A percentile compares a stretch with the other conserved stretches of the same genome.
phyloP scores from a whole-genome alignment of 2,113 vertebrate genomes.

The Oriolus oriolus region DNA sequence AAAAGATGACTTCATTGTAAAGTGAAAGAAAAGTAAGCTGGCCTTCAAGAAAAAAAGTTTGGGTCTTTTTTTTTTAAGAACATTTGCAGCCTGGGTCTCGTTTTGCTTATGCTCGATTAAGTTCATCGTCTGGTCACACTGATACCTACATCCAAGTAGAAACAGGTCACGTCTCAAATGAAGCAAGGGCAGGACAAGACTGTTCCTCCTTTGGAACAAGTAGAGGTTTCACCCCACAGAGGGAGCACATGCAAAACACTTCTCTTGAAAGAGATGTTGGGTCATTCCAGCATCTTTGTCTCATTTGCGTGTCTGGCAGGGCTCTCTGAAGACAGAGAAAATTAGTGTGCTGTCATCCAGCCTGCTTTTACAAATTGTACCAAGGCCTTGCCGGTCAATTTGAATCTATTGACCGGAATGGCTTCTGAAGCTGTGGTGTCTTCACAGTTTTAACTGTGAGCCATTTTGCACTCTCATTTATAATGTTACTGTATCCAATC shows the following conservation, averaged over 20 bases:
- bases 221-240: not conserved
- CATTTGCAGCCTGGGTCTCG: not conserved
- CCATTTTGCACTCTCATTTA: not conserved
- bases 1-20: not conserved
- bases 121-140: not conserved
- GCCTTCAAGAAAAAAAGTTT: not conserved
- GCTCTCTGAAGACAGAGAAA: not conserved
- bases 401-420: not conserved
- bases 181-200: not conserved
- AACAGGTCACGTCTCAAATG: not conserved
- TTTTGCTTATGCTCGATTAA: not conserved
- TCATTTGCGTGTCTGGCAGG: not conserved
- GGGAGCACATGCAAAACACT: not conserved
- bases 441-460: not conserved
- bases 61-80: not conserved
- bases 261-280: not conserved
- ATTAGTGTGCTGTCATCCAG: not conserved
- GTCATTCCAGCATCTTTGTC: not conserved
- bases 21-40: not conserved
- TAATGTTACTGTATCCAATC: not conserved
- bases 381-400: not conserved
- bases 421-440: not conserved
- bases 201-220: not conserved
- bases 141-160: not conserved
- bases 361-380: not conserved